Evolutionary conservation across 2,888 invertebrate genomes (phyloP), one percentile per base, ranked within the genome.

Genomic region (Shargacucullia verbasci): DNA sequence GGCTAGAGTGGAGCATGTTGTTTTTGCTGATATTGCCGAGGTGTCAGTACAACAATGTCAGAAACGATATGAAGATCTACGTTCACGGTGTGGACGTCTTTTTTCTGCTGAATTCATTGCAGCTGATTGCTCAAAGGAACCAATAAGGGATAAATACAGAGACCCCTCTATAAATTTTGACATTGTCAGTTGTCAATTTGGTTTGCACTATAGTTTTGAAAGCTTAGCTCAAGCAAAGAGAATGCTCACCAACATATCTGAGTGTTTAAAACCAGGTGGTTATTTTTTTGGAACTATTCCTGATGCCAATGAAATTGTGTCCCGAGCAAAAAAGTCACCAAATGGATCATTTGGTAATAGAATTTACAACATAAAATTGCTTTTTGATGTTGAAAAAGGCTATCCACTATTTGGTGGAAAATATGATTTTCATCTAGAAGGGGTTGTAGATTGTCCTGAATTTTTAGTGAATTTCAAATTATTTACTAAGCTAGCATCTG

Each of bases 391-490:
- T 74, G 78, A 94, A 80, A 70, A 89, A 45, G 95, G 95, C 10
- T 96, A 96, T 75, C 98, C 98, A 0, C 89, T 99, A 14, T 99
- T 99, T 94, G 99, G 99, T 37, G 98, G 97, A 14, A 98, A 98
- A 85, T 99, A 99, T 94, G 96, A 98, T 89, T 99, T 99, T 87
- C 96, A 97, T 81, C 94, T 99, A 73, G 98, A 99, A 83, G 99
- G 98, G 34, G 99, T 99, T 7, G 99, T 99, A 0, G 97, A 99
- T 87, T 99, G 99, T 87, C 99, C 99, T 0, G 99, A 99, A 88
- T 99, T 99, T 94, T 94, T 99, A 58, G 99, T 99, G 12, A 97
- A 99, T 90, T 98, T 99, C 88, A 98, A 98, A 13, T 95, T 97
- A 4, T 94, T 99, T 53, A 95, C 95, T 38, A 97, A 96, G 80